Evolutionary conservation across 2,888 invertebrate species (phyloP).

Genomic region (Brachycybe producta): DNA sequence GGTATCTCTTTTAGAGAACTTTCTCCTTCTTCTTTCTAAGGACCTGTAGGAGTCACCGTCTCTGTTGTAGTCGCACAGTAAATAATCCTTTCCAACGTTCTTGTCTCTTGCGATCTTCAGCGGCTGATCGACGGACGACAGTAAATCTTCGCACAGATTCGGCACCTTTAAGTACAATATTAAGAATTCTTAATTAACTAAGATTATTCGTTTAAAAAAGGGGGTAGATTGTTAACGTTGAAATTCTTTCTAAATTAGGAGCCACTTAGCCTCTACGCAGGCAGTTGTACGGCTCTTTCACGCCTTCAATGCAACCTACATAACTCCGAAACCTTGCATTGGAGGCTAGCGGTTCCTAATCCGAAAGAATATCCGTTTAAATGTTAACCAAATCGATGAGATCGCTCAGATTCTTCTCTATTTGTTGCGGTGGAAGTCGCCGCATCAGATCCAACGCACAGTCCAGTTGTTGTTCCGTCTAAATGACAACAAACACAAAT

Average conservation of each 20-base stretch:
- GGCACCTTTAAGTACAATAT: slow-evolving; percentile 51
- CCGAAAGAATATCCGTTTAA: too few species aligned
- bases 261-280: too few species aligned
- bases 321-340: too few species aligned
- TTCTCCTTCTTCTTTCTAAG: not conserved
- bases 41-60: slow-evolving; percentile 95
- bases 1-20: not conserved
- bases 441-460: slow-evolving; percentile 98
- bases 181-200: slow-evolving; percentile 4
- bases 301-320: too few species aligned
- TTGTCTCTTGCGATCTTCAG: slow-evolving; percentile 89
- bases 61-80: slow-evolving; percentile 96
- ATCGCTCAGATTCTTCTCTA: slow-evolving; percentile 95
- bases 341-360: too few species aligned
- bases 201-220: not conserved
- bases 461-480: slow-evolving; percentile 95
- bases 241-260: too few species aligned
- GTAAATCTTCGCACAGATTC: slow-evolving; percentile 84
- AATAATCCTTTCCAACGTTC: slow-evolving; percentile 88
- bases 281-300: too few species aligned
- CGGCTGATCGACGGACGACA: slow-evolving; percentile 96
- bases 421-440: slow-evolving; percentile 95
- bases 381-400: slow-evolving; percentile 67
- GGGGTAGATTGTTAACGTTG: too few species aligned
- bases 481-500: slow-evolving; percentile 28